Conservation (phyloP, 2,888 invertebrate species). For the Drosophila kanekoi region DNA sequence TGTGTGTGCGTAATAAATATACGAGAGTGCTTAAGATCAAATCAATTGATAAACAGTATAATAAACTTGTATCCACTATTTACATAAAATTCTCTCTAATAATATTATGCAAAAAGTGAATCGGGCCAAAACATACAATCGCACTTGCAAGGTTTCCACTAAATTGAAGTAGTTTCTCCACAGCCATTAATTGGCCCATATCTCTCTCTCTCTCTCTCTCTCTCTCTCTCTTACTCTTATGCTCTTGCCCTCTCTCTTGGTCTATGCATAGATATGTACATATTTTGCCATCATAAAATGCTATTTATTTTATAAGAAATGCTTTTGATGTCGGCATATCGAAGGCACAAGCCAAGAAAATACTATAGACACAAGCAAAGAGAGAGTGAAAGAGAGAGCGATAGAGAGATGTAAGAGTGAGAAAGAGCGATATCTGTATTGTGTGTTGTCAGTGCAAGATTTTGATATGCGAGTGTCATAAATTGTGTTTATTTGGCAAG, state of each 20-base stretch:
- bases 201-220: neutral
- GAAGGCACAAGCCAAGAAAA: slow-evolving; percentile 41
- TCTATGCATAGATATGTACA: slow-evolving; percentile 41
- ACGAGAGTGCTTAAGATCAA: slow-evolving; percentile 78
- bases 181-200: slow-evolving; percentile 43
- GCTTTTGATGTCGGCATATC: slow-evolving; percentile 64
- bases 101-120: slow-evolving; percentile 68
- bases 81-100: slow-evolving; percentile 73
- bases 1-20: slow-evolving; percentile 69
- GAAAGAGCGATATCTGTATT: slow-evolving; percentile 16
- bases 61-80: slow-evolving; percentile 78
- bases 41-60: slow-evolving; percentile 79
- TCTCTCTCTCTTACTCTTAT: neutral
- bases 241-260: neutral
- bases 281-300: slow-evolving; percentile 59
- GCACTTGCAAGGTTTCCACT: slow-evolving; percentile 43
- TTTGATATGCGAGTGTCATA: slow-evolving; percentile 58
- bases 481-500: slow-evolving; percentile 56
- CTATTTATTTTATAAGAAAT: slow-evolving; percentile 60
- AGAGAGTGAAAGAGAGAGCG: neutral
- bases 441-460: slow-evolving; percentile 41
- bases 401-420: neutral
- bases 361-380: neutral
- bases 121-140: slow-evolving; percentile 32
- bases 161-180: slow-evolving; percentile 56